Evolutionary conservation across 1,140 invertebrate genomes (phyloP), one percentile per base, ranked within the genome.

Genomic region (Heliothis subflexa): DNA sequence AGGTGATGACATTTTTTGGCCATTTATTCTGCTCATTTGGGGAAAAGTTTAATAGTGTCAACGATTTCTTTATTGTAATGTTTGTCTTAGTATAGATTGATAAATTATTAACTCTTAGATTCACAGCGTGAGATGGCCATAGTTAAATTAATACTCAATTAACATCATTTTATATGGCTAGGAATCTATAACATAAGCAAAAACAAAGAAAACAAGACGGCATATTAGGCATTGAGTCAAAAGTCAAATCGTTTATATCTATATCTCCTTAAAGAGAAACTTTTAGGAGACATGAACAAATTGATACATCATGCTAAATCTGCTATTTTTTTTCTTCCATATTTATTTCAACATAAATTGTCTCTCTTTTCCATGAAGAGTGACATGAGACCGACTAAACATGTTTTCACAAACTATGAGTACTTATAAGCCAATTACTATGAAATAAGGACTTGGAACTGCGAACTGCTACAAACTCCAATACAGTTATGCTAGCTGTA

Each of bases 41-140:
- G 18, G n/a, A n/a, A 68, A 25, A 50, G 47, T 68, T 25, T 13
- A 50, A 68, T 18, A 25, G 14, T 25, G 47, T 52, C 64, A 68
- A 68, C 61, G 61, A 64, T 64, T 50, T 50, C 45, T 68, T 68
- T 50, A 68, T 68, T 52, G 14, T 52, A 68, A 68, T 68, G 11
- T 68, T 21, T 68, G 9, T 21, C 47, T 50, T 13, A 13, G 12
- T 52, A 50, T 68, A 50, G 64, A 68, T 68, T 25, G 11, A 50
- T 25, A 50, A 25, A 50, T 18, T 14, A 28, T 68, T 21, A 68
- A 21, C 64, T 50, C 33, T 12, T 52, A n/a, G 47, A 18, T 50
- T 52, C 64, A 12, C 64, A 68, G 64, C 18, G 47, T 68, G 64
- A 3, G 64, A 11, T 64, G 2, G 13, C 33, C 64, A 66, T 66